phyloP scores from a whole-genome alignment of 2,888 invertebrate species.

The Cetonia aurata region DNA sequence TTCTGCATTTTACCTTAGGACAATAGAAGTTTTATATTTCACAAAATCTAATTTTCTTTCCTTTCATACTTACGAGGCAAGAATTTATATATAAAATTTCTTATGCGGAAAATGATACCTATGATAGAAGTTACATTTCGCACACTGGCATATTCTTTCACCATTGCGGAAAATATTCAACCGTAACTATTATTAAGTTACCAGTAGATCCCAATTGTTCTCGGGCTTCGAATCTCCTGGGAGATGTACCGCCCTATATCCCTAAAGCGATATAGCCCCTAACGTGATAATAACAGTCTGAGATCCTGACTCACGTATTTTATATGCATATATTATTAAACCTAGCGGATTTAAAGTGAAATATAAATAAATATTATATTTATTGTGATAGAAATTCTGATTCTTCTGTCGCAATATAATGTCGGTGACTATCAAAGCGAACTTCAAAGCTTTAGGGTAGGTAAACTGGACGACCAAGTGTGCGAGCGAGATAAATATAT shows the following conservation, averaged over 20 bases:
- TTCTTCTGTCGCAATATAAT: too few relatives aligned
- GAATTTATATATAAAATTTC: too few relatives aligned
- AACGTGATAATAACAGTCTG: conserved; percentile 47
- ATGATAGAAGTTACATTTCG: neutral
- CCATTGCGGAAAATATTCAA: conserved; percentile 34
- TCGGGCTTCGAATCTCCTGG: conserved; percentile 40
- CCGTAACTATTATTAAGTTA: conserved; percentile 45
- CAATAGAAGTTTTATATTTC: too few relatives aligned
- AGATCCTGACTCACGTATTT: conserved; percentile 45
- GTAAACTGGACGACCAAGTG: too few relatives aligned
- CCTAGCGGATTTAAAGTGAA: conserved; percentile 27
- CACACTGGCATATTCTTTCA: conserved; percentile 17
- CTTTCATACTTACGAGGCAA: too few relatives aligned
- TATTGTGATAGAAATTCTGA: too few relatives aligned
- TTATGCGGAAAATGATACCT: too few relatives aligned
- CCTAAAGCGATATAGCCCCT: conserved; percentile 46
- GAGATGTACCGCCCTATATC: conserved; percentile 39
- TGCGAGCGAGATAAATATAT: too few relatives aligned
- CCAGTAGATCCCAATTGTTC: conserved; percentile 45
- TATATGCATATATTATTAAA: conserved; percentile 37
- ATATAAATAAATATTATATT: neutral
- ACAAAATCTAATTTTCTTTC: too few relatives aligned
- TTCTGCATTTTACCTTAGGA: too few relatives aligned
- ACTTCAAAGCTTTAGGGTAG: too few relatives aligned
- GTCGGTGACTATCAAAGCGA: too few relatives aligned